Percentiles rank a stretch among this genome's conserved stretches.
Evolutionary conservation across 2,797 vertebrate genomes (phyloP).

Genomic region (Smutsia gigantea): DNA sequence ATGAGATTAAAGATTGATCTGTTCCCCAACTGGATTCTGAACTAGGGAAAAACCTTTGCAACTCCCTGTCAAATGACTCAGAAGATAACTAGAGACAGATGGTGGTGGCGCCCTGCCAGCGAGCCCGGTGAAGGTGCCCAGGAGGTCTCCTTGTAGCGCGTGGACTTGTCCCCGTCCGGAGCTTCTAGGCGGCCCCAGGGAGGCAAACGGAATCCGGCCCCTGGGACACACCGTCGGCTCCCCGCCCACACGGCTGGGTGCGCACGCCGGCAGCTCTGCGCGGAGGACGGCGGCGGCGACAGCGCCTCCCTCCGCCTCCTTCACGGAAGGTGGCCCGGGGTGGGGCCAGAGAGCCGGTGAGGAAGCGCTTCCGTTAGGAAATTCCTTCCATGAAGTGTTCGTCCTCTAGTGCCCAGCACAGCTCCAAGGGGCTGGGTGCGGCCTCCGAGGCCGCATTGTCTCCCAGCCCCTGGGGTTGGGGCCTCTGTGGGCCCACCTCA

Average conservation of each 20-base stretch:
- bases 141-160: too few relatives aligned
- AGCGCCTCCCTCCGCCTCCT: too few relatives aligned
- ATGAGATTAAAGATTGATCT: not conserved
- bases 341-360: not conserved
- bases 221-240: too few relatives aligned
- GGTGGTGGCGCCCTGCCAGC: fast-evolving
- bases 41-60: not conserved
- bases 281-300: too few relatives aligned
- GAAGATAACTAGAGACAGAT: not conserved
- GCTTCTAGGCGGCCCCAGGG: too few relatives aligned
- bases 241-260: too few relatives aligned
- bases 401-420: not conserved
- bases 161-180: too few relatives aligned
- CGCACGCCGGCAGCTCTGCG: too few relatives aligned
- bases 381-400: not conserved
- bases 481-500: not conserved
- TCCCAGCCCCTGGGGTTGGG: not conserved
- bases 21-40: not conserved
- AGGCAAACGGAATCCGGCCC: too few relatives aligned
- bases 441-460: fast-evolving
- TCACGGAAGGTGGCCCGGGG: too few relatives aligned
- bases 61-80: fast-evolving
- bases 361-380: not conserved
- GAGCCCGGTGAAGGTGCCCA: too few relatives aligned
- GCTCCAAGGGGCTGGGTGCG: not conserved